phyloP scores from a whole-genome alignment of 2,797 vertebrate genomes.

The Onychomys leucogaster region DNA sequence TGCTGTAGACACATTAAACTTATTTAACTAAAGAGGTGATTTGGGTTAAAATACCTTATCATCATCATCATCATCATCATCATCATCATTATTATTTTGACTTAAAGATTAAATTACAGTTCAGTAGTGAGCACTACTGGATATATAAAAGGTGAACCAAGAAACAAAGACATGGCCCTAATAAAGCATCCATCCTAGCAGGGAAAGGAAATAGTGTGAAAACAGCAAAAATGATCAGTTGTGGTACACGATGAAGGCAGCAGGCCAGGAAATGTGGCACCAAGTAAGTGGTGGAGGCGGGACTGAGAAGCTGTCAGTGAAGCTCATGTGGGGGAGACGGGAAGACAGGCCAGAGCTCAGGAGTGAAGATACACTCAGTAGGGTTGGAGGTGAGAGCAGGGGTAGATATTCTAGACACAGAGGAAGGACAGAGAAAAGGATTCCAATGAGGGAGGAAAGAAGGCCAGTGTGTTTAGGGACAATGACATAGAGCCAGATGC shows the following conservation, averaged over 20 bases:
- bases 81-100: not conserved
- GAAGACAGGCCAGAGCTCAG: not conserved
- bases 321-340: not conserved
- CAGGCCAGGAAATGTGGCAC: not conserved
- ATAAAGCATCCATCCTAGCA: not conserved
- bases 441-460: not conserved
- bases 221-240: not conserved
- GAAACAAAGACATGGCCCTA: not conserved
- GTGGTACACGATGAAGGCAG: too few relatives aligned
- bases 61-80: not conserved
- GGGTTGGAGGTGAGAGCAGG: too few relatives aligned
- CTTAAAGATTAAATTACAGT: not conserved
- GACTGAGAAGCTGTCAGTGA: not conserved
- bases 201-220: not conserved
- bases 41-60: not conserved
- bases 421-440: not conserved
- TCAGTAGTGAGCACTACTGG: not conserved
- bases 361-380: not conserved
- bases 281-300: not conserved
- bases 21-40: not conserved
- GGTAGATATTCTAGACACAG: not conserved
- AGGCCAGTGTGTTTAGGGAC: not conserved
- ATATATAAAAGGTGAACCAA: not conserved
- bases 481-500: not conserved
- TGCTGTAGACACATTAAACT: not conserved